These are phyloP conservation scores for Artibeus jamaicensis DNA, from an alignment of 2,797 vertebrate genomes.

Conservation along the genomic window DNA sequence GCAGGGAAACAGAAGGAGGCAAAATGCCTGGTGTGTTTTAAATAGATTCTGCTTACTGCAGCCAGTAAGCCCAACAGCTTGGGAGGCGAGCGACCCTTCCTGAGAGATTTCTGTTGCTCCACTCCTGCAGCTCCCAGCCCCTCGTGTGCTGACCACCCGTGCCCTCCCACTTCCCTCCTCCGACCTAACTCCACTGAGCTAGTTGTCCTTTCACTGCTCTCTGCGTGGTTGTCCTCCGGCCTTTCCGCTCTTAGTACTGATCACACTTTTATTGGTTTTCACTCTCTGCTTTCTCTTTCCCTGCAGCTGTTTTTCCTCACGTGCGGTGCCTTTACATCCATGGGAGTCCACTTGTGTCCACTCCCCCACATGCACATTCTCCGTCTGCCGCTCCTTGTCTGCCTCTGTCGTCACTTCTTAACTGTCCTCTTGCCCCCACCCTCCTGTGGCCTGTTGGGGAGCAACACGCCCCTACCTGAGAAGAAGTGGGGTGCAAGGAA, in stretches of 20 bases:
- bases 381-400: neutral
- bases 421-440: neutral
- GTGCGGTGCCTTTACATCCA: constrained; percentile 24
- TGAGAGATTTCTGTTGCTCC: neutral
- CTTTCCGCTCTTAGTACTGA: constrained; percentile 22
- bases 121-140: neutral
- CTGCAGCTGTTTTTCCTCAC: constrained; percentile 2
- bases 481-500: neutral
- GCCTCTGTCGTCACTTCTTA: neutral
- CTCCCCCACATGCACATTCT: neutral
- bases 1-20: constrained; percentile 13
- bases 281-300: constrained; percentile 5
- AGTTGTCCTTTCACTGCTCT: neutral
- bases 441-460: neutral
- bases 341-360: neutral
- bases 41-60: constrained; percentile 29
- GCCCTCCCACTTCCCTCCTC: neutral
- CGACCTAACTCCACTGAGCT: neutral
- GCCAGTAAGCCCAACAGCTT: constrained; percentile 38
- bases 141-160: neutral
- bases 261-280: neutral
- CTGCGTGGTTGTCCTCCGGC: neutral
- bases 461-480: neutral
- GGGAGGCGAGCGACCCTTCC: constrained; percentile 47
- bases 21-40: constrained; percentile 55